Conservation (phyloP, 2,888 invertebrate species). For the Rotaria sp. region DNA sequence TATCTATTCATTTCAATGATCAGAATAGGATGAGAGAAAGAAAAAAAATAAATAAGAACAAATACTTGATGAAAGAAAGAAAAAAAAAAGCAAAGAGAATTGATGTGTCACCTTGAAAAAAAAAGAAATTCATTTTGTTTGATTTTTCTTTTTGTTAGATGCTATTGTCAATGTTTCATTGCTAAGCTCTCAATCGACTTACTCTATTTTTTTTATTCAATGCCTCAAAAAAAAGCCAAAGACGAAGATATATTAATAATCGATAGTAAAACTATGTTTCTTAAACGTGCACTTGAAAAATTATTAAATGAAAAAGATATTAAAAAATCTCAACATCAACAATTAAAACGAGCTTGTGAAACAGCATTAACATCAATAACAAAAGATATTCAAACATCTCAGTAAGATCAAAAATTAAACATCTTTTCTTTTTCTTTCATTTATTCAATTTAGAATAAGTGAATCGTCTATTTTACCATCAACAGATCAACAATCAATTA, state of each 20-base stretch:
- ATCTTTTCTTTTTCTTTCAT: not conserved
- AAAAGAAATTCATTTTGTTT: not conserved
- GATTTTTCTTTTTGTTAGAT: not conserved
- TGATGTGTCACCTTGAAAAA: not conserved
- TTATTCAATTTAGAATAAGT: not conserved
- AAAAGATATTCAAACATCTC: not conserved
- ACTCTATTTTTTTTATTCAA: not conserved
- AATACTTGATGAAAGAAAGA: not conserved
- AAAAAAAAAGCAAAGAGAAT: not conserved
- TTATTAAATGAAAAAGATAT: slow-evolving; percentile 96
- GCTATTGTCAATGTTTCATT: not conserved
- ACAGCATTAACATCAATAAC: slow-evolving; percentile 61
- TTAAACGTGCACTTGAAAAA: slow-evolving; percentile 92
- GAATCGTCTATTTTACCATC: slow-evolving; percentile 24
- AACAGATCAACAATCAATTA: not conserved
- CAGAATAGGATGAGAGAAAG: too few species aligned
- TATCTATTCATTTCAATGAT: not conserved
- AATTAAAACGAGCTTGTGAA: slow-evolving; percentile 91
- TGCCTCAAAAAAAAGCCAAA: not conserved
- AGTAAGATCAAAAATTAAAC: not conserved
- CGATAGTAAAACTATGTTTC: slow-evolving; percentile 71
- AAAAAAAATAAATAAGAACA: not conserved
- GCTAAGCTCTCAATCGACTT: not conserved
- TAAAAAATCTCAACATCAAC: slow-evolving; percentile 84
- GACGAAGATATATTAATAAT: not conserved